Conservation (phyloP, 1,140 invertebrate species). For the Caenorhabditis brenneri region DNA sequence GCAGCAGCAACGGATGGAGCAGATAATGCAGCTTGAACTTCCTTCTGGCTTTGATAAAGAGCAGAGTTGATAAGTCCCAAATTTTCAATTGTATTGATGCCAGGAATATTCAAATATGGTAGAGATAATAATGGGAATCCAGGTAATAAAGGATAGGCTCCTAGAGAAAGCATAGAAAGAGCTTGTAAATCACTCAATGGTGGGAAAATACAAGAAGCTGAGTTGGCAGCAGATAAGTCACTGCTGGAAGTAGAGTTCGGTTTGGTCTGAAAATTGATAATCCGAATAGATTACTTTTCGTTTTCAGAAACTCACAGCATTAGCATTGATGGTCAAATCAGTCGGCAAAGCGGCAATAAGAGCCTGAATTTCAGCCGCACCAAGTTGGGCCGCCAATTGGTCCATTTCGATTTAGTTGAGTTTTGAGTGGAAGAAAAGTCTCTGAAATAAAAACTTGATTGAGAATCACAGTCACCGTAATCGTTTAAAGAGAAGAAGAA, state of each 20-base stretch:
- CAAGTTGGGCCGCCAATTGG: background rate
- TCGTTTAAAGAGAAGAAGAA: background rate
- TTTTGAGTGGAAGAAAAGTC: background rate
- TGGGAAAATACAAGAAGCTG: constrained; percentile 15
- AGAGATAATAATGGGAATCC: constrained; percentile 2
- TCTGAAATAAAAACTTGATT: constrained; percentile 7
- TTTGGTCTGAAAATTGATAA: constrained; percentile 1
- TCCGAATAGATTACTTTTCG: background rate
- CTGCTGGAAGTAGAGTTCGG: background rate
- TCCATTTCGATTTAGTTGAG: background rate
- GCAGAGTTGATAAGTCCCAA: constrained; percentile 30
- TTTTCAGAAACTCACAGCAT: background rate
- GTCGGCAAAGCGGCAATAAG: constrained; percentile 9
- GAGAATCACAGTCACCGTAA: background rate
- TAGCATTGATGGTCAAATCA: constrained; percentile 13
- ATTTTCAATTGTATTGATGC: background rate
- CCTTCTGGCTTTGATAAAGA: constrained; percentile 9
- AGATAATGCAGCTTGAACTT: background rate
- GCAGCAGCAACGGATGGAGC: background rate
- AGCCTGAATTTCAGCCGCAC: background rate
- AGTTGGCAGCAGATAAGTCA: background rate
- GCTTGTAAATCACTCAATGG: background rate
- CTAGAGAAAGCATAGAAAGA: constrained; percentile 28
- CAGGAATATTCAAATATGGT: background rate
- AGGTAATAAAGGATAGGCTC: constrained; percentile 19